Evolutionary conservation across 2,113 vertebrate species (phyloP).

Genomic region (Siphamia tubifer): DNA sequence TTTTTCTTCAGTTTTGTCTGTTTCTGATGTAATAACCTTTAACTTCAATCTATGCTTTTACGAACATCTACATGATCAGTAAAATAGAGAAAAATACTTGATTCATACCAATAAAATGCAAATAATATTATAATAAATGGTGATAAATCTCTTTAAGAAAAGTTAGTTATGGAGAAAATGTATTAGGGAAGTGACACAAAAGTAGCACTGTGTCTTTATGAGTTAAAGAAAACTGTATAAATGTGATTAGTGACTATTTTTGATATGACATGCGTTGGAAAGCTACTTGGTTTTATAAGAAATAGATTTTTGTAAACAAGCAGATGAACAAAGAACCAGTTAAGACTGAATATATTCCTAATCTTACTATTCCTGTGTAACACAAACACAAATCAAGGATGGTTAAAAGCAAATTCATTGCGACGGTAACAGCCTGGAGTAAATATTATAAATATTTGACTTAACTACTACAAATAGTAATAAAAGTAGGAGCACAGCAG

Average conservation of each 20-base stretch:
- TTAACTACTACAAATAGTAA: slow-evolving; percentile 21
- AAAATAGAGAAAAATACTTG: too few species aligned
- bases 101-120: too few species aligned
- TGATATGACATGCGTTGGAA: not conserved
- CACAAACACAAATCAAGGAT: not conserved
- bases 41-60: too few species aligned
- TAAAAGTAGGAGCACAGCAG: slow-evolving; percentile 48
- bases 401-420: slow-evolving; percentile 2
- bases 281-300: slow-evolving; percentile 10
- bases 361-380: not conserved
- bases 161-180: too few species aligned
- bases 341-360: not conserved
- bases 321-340: not conserved
- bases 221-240: not conserved
- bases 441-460: slow-evolving; percentile 18
- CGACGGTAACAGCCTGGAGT: slow-evolving; percentile 14
- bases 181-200: too few species aligned
- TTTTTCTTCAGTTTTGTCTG: too few species aligned
- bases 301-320: slow-evolving; percentile 19
- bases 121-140: too few species aligned
- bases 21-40: too few species aligned
- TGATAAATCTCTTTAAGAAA: too few species aligned
- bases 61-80: too few species aligned
- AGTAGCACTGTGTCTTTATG: too few species aligned
- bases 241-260: not conserved